Evolutionary conservation across 2,113 vertebrate species (phyloP).

Genomic region (rabbit (Oryctolagus cuniculus)): mOryCun1.1 NC_091432.1:224237001-224237500

Average conservation of each 20-base stretch:
- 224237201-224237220: neutral
- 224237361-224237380: too few relatives aligned
- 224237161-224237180: neutral
- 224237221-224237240: neutral
- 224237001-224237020: neutral
- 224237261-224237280: too few relatives aligned
- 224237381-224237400: too few relatives aligned
- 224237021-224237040: conserved; percentile 10
- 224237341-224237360: too few relatives aligned
- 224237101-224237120: fast-evolving
- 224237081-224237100: neutral
- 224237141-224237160: fast-evolving
- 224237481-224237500: too few relatives aligned
- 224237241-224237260: neutral
- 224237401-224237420: too few relatives aligned
- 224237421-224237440: too few relatives aligned
- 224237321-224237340: neutral
- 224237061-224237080: neutral
- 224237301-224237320: neutral
- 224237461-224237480: neutral
- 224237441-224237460: too few relatives aligned
- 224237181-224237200: neutral
- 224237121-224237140: neutral
- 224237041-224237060: neutral
- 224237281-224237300: neutral